Conservation (phyloP, 2,113 vertebrate genomes). For the Mesembrinibis cayennensis region DNA sequence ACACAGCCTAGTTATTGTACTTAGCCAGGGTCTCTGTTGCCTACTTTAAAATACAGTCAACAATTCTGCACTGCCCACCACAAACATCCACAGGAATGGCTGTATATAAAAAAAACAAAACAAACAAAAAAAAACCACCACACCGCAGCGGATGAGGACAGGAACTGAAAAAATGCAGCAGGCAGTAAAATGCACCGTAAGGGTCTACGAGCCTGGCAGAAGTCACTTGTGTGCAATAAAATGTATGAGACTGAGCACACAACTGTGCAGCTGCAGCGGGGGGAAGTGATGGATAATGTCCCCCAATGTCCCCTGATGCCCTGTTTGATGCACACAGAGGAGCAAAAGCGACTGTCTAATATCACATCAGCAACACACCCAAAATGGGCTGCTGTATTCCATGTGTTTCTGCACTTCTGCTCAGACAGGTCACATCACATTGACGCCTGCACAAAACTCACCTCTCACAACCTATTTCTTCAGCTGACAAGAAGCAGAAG, state of each 20-base stretch:
- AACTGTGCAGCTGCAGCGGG: background rate
- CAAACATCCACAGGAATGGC: background rate
- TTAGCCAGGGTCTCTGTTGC: background rate
- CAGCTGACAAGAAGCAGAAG: background rate
- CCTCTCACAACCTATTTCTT: background rate
- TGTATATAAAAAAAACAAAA: background rate
- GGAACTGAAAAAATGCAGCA: background rate
- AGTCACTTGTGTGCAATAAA: background rate
- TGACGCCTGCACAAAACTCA: background rate
- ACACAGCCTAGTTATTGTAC: background rate
- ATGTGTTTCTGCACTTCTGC: rapidly evolving
- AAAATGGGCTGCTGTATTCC: background rate
- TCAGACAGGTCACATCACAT: background rate
- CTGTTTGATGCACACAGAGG: background rate
- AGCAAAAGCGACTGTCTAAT: background rate
- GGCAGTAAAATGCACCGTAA: background rate
- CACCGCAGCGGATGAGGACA: background rate
- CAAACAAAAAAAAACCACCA: background rate
- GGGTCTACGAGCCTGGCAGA: background rate
- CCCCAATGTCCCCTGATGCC: background rate
- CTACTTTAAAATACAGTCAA: background rate
- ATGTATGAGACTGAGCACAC: rapidly evolving
- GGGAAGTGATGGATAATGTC: background rate
- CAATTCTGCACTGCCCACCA: background rate
- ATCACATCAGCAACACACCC: background rate